Base-by-base conservation (phyloP, 2,797 vertebrate genomes). In the Petrocephalus schoutedeni region DNA sequence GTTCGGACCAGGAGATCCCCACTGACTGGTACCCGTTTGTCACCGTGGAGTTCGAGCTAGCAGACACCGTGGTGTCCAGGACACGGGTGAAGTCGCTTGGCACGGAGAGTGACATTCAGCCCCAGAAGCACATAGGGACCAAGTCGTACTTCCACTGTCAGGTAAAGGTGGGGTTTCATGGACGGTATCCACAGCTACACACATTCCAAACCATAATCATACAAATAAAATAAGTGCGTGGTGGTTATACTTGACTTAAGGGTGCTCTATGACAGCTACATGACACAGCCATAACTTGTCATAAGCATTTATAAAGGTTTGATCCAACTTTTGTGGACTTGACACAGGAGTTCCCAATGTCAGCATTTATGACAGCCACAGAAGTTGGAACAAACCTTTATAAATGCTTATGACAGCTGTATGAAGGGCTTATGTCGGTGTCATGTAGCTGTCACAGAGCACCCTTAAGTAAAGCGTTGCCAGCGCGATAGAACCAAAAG, bases 1-100 rank as follows among this genome's bases (percentile, higher is more conserved):
- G 97, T 51, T 99, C 98, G 12, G 98, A 99, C 94, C 98, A 98
- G 93, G 97, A 99, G 93, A 97, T 99, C 86, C 98, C 98, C 0
- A 96, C 92, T 5, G 96, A 97, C 91, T 99, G 98, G 98, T 96
- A 97, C 89, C 97, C 98, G 0, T 98, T 97, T 90, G 96, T 98
- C 89, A 96, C 96, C 0, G 94, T 99, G 92, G 97, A 98, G 93
- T 99, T 97, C 90, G 95, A 96, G n/a, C 91, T 97, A 80, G 95
- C 95, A 9, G 96, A 96, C 2, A 94, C 95, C 0, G 95, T 95
- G 2, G 97, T 97, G 91, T 99, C 98, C 0, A 92, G 96, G 93
- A 96, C 97, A 14, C 95, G 95, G 90, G 95, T 99, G 89, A 96
- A 95, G 91, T 97, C 98, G 8, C 90, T 99, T 92, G 98, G 98